Conservation (phyloP, 2,888 invertebrate genomes). For the Diplazon laetatorius region DNA sequence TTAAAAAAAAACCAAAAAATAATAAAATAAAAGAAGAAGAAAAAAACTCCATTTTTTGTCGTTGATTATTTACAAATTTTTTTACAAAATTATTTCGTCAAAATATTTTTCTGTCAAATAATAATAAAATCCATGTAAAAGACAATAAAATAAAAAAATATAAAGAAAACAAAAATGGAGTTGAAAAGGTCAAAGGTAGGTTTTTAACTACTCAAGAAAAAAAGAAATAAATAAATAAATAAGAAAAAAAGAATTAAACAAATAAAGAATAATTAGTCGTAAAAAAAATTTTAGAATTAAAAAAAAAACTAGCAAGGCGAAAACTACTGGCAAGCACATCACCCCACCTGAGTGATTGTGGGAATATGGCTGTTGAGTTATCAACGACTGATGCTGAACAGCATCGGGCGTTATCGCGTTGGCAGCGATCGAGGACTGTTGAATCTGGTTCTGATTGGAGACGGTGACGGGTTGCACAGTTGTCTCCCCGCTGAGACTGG, state of each 20-base stretch:
- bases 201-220: conserved; percentile 42
- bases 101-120: no score
- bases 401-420: conserved; percentile 74
- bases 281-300: no score
- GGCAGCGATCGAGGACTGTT: conserved; percentile 75
- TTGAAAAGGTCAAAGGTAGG: not conserved
- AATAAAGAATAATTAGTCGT: conserved; percentile 58
- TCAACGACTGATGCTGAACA: conserved; percentile 81
- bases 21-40: no score
- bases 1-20: not conserved
- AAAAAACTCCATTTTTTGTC: no score
- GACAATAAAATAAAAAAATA: no score
- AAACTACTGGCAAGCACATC: conserved; percentile 69
- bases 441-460: conserved; percentile 77
- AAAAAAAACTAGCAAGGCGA: conserved; percentile 65
- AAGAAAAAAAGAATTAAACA: conserved; percentile 31
- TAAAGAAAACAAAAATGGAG: not conserved
- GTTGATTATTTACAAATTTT: no score
- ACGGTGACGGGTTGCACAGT: conserved; percentile 74
- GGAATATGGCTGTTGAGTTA: conserved; percentile 81
- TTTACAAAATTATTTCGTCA: no score
- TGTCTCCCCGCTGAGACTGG: conserved; percentile 87
- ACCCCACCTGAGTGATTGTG: conserved; percentile 80
- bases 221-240: conserved; percentile 1
- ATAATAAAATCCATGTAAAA: no score